phyloP scores from a whole-genome alignment of 2,888 invertebrate species.

The Rugalucina vietnamica region DNA sequence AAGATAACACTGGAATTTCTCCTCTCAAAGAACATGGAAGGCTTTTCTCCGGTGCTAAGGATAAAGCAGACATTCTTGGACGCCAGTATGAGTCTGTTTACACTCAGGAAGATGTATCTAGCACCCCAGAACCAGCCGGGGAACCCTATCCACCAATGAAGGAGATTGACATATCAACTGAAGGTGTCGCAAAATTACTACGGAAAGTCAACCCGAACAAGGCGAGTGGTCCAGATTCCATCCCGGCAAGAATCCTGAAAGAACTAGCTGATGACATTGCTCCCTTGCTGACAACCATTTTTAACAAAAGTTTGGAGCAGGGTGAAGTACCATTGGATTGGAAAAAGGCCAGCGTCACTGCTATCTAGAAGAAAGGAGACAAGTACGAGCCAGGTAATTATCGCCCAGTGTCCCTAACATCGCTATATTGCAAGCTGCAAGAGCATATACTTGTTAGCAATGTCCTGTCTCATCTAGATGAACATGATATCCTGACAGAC shows the following conservation, averaged over 20 bases:
- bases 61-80: not conserved
- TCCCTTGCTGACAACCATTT: not conserved
- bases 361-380: not conserved
- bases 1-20: not conserved
- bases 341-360: not conserved
- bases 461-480: not conserved
- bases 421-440: not conserved
- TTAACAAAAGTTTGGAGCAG: too few relatives aligned
- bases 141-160: not conserved
- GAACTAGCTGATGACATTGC: not conserved
- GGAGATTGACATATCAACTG: not conserved
- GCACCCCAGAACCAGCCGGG: not conserved
- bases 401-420: not conserved
- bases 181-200: not conserved
- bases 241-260: not conserved
- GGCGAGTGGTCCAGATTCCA: not conserved
- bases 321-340: not conserved
- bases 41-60: not conserved
- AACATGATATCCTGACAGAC: not conserved
- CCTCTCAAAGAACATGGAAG: conserved; percentile 2
- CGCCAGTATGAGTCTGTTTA: not conserved
- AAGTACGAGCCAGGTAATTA: not conserved
- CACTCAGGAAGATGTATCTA: not conserved
- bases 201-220: conserved; percentile 2
- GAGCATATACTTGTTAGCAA: not conserved